Conservation (phyloP, 2,113 vertebrate genomes). For the Antigone vipio region DNA sequence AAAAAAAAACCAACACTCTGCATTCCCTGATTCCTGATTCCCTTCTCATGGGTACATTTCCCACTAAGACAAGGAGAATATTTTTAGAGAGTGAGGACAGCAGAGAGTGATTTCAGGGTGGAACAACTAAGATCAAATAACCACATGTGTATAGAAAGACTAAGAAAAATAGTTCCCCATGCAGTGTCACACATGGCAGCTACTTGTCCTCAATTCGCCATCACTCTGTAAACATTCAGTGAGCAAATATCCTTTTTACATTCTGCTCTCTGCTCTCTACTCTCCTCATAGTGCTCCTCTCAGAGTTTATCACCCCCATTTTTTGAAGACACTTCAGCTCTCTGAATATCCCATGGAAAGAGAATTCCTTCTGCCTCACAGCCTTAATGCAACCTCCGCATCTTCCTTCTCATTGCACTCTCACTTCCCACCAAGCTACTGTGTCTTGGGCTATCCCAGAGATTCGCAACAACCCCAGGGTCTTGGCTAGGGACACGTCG, state of each 20-base stretch:
- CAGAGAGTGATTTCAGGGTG: background rate
- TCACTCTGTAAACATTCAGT: background rate
- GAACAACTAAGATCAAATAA: background rate
- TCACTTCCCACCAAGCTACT: background rate
- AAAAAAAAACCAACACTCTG: rapidly evolving
- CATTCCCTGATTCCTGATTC: background rate
- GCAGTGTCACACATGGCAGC: background rate
- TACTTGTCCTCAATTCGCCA: background rate
- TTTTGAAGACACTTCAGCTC: background rate
- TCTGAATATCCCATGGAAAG: background rate
- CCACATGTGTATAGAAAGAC: background rate
- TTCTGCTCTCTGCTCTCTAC: background rate
- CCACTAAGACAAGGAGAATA: background rate
- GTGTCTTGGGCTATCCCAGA: background rate
- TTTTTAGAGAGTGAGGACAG: background rate
- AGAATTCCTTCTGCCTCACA: background rate
- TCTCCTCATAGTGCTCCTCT: background rate
- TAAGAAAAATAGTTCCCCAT: background rate
- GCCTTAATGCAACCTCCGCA: background rate
- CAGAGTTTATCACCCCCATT: background rate
- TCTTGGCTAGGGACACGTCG: rapidly evolving
- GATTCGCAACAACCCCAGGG: background rate
- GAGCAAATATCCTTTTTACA: background rate
- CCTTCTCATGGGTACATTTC: background rate
- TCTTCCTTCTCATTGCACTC: background rate